Percentiles rank a stretch among this genome's conserved stretches.
Conservation (phyloP, 2,113 vertebrate species). For the Potamarius usumacintae region DNA sequence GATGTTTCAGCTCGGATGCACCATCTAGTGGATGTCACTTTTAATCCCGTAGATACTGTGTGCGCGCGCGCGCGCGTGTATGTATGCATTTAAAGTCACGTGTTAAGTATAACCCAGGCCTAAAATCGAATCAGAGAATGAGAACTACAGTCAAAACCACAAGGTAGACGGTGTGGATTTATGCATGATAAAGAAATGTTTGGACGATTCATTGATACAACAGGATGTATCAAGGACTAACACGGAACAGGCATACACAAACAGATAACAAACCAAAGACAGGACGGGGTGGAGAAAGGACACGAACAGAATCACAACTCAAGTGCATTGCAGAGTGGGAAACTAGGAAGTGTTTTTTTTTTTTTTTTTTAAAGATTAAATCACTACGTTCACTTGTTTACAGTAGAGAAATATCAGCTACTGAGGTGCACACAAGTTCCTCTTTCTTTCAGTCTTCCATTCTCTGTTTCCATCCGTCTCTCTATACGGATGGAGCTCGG, state of each 20-base stretch:
- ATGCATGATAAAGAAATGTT: background rate
- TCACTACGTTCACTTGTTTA: background rate
- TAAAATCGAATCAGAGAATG: background rate
- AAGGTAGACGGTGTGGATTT: background rate
- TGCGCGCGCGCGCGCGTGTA: no score
- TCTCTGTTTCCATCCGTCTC: background rate
- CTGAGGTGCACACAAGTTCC: background rate
- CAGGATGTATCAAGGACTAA: background rate
- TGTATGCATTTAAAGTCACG: no score
- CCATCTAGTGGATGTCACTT: no score
- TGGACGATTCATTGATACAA: background rate
- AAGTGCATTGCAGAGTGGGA: background rate
- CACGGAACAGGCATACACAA: background rate
- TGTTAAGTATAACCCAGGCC: background rate
- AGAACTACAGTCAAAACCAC: no score
- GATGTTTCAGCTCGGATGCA: no score
- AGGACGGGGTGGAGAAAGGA: background rate
- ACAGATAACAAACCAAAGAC: background rate
- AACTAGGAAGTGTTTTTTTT: no score
- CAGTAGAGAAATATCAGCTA: background rate
- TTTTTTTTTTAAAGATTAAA: background rate
- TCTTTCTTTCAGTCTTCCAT: conserved; percentile 8
- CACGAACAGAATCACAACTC: background rate
- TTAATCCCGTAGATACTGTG: no score
- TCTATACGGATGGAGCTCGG: background rate